Evolutionary conservation across 2,113 vertebrate species (phyloP).

Genomic region (Stegastes partitus): DNA sequence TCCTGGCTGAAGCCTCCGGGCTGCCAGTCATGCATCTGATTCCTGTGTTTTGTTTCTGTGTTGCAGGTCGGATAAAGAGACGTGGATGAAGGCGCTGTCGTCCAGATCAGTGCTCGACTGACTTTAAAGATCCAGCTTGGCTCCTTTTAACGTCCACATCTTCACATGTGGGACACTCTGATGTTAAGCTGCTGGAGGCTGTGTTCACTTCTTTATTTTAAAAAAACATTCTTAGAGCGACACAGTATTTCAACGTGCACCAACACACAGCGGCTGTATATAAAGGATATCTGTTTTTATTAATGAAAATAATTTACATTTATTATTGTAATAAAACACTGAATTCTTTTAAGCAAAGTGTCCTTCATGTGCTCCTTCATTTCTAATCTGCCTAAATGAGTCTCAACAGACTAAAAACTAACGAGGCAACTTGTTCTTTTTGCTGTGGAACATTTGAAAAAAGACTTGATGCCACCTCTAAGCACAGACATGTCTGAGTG

Average conservation of each 20-base stretch:
- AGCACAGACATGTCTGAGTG: too few relatives aligned
- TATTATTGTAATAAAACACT: not conserved
- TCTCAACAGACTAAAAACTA: not conserved
- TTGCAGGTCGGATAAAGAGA: conserved; percentile 70
- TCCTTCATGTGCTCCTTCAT: not conserved
- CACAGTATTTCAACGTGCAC: not conserved
- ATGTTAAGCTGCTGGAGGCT: conserved; percentile 9
- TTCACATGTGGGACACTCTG: not conserved
- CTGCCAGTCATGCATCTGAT: not conserved
- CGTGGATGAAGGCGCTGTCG: conserved; percentile 68
- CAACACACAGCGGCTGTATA: too few relatives aligned
- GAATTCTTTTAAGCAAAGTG: not conserved
- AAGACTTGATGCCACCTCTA: not conserved
- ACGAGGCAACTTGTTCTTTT: not conserved
- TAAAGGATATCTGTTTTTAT: too few relatives aligned
- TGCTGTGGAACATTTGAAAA: not conserved
- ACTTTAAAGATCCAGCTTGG: not conserved
- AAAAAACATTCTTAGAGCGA: not conserved
- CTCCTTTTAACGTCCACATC: conserved; percentile 5
- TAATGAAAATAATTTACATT: too few relatives aligned
- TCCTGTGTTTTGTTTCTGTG: not conserved
- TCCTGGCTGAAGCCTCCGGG: not conserved
- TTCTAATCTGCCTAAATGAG: not conserved
- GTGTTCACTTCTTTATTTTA: not conserved
- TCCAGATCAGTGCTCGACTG: not conserved